Conservation (phyloP, 2,888 invertebrate genomes). For the Bellardia bayeri region DNA sequence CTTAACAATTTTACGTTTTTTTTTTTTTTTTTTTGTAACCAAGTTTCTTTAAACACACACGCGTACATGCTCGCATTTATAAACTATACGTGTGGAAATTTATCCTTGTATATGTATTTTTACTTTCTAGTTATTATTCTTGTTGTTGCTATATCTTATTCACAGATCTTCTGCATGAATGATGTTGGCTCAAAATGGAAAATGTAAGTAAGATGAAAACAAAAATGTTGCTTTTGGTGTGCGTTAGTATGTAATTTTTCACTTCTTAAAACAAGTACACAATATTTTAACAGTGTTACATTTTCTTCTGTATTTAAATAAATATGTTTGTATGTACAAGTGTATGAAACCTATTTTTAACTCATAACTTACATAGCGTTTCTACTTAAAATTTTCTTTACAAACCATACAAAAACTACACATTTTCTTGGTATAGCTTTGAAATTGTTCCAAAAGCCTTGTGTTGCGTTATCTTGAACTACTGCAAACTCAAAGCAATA, state of each 20-base stretch:
- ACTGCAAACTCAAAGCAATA: conserved; percentile 6
- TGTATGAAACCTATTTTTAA: conserved; percentile 33
- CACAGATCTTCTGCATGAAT: conserved; percentile 53
- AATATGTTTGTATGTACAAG: not conserved
- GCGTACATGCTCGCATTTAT: not conserved
- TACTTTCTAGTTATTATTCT: conserved; percentile 15
- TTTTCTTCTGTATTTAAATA: not conserved
- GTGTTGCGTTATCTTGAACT: conserved; percentile 13
- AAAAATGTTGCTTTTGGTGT: conserved; percentile 17
- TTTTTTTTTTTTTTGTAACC: not conserved
- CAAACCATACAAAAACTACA: not conserved
- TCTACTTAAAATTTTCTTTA: not conserved
- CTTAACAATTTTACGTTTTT: conserved; percentile 19
- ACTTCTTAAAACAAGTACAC: conserved; percentile 54
- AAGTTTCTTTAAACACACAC: not conserved
- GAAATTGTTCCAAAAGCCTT: not conserved
- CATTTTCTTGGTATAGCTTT: not conserved
- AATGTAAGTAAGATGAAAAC: not conserved
- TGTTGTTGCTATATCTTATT: conserved; percentile 13
- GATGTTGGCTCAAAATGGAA: conserved; percentile 48
- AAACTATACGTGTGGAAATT: not conserved
- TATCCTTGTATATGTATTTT: conserved; percentile 54
- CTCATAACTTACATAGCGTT: not conserved
- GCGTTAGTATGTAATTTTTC: conserved; percentile 40
- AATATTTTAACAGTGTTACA: conserved; percentile 31